Conservation (phyloP, 2,797 vertebrate genomes). For the Ctenochaetus hawaiiensis region DNA sequence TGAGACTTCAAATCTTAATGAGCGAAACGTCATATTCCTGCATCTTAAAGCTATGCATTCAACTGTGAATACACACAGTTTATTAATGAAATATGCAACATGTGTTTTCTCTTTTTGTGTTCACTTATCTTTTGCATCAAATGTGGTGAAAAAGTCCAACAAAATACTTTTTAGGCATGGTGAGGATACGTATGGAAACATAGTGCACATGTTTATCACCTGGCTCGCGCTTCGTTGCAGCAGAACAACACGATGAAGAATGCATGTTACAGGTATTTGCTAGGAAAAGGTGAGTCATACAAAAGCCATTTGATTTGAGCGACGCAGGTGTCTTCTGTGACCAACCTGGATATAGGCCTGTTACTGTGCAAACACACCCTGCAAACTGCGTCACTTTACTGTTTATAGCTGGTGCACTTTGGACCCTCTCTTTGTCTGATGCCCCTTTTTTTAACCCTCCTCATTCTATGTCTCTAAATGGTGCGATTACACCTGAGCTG, state of each 20-base stretch:
- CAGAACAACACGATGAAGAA: constrained; percentile 9
- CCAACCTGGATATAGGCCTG: constrained; percentile 50
- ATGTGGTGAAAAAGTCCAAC: neutral
- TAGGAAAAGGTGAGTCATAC: constrained; percentile 60
- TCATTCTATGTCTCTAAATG: neutral
- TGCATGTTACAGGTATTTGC: constrained; percentile 5
- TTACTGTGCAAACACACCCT: constrained; percentile 82
- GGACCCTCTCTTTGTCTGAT: constrained; percentile 60
- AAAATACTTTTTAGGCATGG: neutral
- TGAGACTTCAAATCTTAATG: neutral
- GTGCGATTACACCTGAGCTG: constrained; percentile 14
- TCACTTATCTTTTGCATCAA: neutral
- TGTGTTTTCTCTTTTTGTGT: neutral
- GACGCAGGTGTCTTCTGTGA: constrained; percentile 40
- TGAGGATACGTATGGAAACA: neutral
- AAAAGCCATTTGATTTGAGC: constrained; percentile 45
- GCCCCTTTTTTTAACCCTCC: constrained; percentile 3
- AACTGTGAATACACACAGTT: neutral
- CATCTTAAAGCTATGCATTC: neutral
- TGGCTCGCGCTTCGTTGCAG: neutral
- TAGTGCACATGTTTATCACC: neutral
- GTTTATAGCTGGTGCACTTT: constrained; percentile 74
- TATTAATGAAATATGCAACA: neutral
- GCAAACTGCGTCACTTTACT: constrained; percentile 66
- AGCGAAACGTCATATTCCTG: neutral